A percentile compares a stretch with the other conserved stretches of the same genome.
phyloP scores from a whole-genome alignment of 2,113 vertebrate species.

The Tichodroma muraria region DNA sequence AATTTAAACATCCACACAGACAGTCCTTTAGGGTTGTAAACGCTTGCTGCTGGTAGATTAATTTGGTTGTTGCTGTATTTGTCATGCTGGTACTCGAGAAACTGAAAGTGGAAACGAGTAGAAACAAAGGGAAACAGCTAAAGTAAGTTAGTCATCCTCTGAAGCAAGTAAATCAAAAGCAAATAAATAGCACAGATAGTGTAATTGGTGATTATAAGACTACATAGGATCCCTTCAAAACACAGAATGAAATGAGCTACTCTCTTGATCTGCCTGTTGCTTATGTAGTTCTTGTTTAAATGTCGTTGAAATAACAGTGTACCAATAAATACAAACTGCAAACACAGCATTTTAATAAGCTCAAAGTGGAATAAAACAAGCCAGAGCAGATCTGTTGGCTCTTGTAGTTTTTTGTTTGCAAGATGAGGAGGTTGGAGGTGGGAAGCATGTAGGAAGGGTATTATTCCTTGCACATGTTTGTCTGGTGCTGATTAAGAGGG shows the following conservation, averaged over 20 bases:
- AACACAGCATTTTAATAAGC: conserved; percentile 45
- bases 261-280: neutral
- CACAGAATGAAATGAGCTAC: neutral
- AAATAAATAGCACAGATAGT: neutral
- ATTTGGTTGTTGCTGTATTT: neutral
- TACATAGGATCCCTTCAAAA: neutral
- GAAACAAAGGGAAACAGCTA: neutral
- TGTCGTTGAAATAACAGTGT: neutral
- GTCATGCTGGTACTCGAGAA: neutral
- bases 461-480: conserved; percentile 18
- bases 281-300: conserved; percentile 14
- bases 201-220: neutral
- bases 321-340: conserved; percentile 44
- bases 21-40: neutral
- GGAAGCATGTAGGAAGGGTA: neutral
- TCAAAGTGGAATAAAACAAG: conserved; percentile 46
- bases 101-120: neutral
- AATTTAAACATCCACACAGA: neutral
- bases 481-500: conserved; percentile 15
- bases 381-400: conserved; percentile 28
- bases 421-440: neutral
- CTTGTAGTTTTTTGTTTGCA: conserved; percentile 9
- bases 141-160: neutral
- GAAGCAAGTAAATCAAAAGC: neutral
- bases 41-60: neutral